Evolutionary conservation across 2,113 vertebrate species (phyloP).

Genomic region (Clinocottus analis): DNA sequence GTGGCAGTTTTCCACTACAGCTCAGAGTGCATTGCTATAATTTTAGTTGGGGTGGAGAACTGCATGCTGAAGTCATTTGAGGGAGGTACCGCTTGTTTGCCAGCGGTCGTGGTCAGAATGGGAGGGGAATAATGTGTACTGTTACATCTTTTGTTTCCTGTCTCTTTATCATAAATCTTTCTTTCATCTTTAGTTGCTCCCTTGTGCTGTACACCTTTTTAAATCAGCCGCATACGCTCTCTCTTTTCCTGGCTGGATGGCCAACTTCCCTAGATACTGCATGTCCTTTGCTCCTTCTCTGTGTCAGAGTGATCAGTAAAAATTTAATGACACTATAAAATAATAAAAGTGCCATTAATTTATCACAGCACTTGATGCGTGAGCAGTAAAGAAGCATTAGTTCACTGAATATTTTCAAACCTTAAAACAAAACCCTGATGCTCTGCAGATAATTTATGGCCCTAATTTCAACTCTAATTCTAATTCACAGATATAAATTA

Average conservation of each 20-base stretch:
- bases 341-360: constrained; percentile 99
- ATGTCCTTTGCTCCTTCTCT: constrained; percentile 93
- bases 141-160: constrained; percentile 84
- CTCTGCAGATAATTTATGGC: constrained; percentile 91
- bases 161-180: constrained; percentile 60
- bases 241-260: constrained; percentile 77
- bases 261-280: constrained; percentile 89
- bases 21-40: constrained; percentile 76
- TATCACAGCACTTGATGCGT: constrained; percentile 94
- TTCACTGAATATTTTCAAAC: constrained; percentile 93
- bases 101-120: constrained; percentile 82
- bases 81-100: constrained; percentile 81
- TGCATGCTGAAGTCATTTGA: constrained; percentile 88
- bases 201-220: constrained; percentile 36
- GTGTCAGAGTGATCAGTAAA: constrained; percentile 99
- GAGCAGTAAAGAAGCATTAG: constrained; percentile 95
- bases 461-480: constrained; percentile 93
- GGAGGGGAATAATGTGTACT: constrained; percentile 83
- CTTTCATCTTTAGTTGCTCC: constrained; percentile 17
- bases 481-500: constrained; percentile 93
- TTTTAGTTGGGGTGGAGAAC: constrained; percentile 85
- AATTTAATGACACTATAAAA: constrained; percentile 99
- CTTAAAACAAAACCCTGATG: constrained; percentile 94
- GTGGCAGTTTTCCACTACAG: constrained; percentile 86
- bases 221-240: constrained; percentile 40